Percentiles rank a stretch among this genome's conserved stretches.
Evolutionary conservation across 2,888 invertebrate species (phyloP).

Genomic region (Tyria jacobaeae): DNA sequence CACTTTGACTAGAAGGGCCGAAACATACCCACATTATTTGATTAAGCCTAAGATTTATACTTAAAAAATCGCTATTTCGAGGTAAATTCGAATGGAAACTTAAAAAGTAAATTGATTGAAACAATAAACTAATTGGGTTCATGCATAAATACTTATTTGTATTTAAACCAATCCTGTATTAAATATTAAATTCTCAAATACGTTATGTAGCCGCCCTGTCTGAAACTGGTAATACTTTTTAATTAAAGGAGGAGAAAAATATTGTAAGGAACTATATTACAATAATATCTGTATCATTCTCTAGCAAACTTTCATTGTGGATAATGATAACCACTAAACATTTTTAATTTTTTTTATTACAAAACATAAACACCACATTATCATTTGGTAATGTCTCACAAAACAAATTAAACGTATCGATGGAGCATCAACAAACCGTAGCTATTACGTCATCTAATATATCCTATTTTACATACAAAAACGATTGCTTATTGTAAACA

Average conservation of each 20-base stretch:
- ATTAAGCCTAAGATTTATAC: neutral
- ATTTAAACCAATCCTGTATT: neutral
- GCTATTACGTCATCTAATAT: conserved; percentile 35
- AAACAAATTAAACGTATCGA: conserved; percentile 25
- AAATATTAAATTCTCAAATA: neutral
- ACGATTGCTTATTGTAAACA: conserved; percentile 67
- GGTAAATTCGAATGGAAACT: neutral
- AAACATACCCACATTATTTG: no score
- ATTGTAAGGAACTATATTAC: no score
- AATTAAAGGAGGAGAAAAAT: no score
- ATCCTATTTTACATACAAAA: conserved; percentile 63
- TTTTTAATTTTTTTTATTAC: neutral
- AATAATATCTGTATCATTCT: no score
- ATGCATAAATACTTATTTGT: neutral
- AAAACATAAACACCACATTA: conserved; percentile 7
- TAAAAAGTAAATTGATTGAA: neutral
- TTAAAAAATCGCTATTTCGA: neutral
- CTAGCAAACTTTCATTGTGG: no score
- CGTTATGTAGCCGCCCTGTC: no score
- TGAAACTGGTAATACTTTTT: no score
- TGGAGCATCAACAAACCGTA: conserved; percentile 31
- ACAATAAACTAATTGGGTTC: neutral
- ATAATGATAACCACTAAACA: no score
- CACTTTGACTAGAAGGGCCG: no score
- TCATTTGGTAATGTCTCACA: conserved; percentile 13